Evolutionary conservation across 2,113 vertebrate genomes (phyloP), one percentile per base, ranked within the genome.

Genomic region (Thymallus thymallus): DNA sequence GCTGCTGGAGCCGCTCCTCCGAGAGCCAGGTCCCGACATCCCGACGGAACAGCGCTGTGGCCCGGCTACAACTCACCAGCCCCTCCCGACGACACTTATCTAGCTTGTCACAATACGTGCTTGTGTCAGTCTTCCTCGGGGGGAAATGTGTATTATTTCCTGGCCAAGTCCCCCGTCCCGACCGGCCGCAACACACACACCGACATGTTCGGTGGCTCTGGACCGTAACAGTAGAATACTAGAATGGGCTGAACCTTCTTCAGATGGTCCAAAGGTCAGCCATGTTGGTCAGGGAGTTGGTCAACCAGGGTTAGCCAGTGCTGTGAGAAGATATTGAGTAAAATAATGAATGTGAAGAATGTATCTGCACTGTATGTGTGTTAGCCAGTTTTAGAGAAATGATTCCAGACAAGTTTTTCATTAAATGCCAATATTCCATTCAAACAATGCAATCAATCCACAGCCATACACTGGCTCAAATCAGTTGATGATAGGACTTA

Each of bases 21-120:
- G 94, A 85, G 94, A 96, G 88, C 95, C 96, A 85, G 96, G 95
- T 90, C 96, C 97, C 95, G 96, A 98, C 96, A 98, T 97, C 93
- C 94, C 95, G 94, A 91, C 93, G 87, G 82, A 84, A 85, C 78
- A 93, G 82, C 84, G 66, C 82, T 75, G 84, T 84, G n/a, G n/a
- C n/a, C n/a, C n/a, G n/a, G 46, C 82, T 89, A 78, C 77, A 55
- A 80, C 82, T 82, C 88, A 73, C 87, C 68, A 86, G 80, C 82
- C 74, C 46, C 77, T 79, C 74, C 79, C 81, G 78, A 79, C 72
- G 35, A 74, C 71, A 83, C 69, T 32, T 20, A 69, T 71, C 78
- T 86, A 77, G 71, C 71, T 73, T 71, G 70, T 61, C 61, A 77
- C 73, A 87, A 76, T 78, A 74, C 80, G 76, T 82, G 63, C 63